Percentiles rank a stretch among this genome's conserved stretches.
These are phyloP conservation scores for Epistrophella euchroma DNA, from an alignment of 2,888 invertebrate genomes.

Conservation along the genomic window DNA sequence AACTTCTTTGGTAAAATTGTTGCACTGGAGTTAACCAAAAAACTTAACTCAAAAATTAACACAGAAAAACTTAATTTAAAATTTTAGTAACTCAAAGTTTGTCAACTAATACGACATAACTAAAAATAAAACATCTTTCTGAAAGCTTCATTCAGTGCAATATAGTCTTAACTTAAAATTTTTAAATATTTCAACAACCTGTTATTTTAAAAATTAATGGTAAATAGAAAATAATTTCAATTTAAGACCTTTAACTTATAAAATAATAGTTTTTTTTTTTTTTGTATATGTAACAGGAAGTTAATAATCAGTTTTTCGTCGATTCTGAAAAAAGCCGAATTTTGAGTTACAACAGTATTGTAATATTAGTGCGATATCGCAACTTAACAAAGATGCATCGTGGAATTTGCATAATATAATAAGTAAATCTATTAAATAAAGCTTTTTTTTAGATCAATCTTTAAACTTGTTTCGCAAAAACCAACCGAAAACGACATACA, in stretches of 20 bases:
- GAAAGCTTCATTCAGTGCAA: constrained; percentile 13
- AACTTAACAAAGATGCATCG: too few relatives aligned
- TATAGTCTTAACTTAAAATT: constrained; percentile 4
- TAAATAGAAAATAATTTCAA: background rate
- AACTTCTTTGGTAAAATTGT: background rate
- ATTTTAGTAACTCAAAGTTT: constrained; percentile 22
- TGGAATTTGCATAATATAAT: too few relatives aligned
- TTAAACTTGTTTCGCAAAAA: too few relatives aligned
- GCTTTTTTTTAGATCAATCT: too few relatives aligned
- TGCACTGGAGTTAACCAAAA: background rate
- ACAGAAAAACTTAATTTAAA: constrained; percentile 10
- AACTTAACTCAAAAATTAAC: constrained; percentile 13
- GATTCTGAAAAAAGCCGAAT: too few relatives aligned
- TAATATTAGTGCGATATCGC: too few relatives aligned
- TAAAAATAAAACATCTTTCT: constrained; percentile 16
- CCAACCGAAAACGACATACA: too few relatives aligned
- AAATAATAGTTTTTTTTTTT: constrained; percentile 12
- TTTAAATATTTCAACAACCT: constrained; percentile 14
- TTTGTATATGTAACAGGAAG: too few relatives aligned
- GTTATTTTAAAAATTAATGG: constrained; percentile 2
- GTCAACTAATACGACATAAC: constrained; percentile 21
- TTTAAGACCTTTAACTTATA: constrained; percentile 8
- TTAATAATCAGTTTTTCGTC: too few relatives aligned
- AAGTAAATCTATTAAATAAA: too few relatives aligned
- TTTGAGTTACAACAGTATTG: too few relatives aligned